Evolutionary conservation across 2,797 vertebrate genomes (phyloP).

Genomic region (Poeciliopsis gracilis): DNA sequence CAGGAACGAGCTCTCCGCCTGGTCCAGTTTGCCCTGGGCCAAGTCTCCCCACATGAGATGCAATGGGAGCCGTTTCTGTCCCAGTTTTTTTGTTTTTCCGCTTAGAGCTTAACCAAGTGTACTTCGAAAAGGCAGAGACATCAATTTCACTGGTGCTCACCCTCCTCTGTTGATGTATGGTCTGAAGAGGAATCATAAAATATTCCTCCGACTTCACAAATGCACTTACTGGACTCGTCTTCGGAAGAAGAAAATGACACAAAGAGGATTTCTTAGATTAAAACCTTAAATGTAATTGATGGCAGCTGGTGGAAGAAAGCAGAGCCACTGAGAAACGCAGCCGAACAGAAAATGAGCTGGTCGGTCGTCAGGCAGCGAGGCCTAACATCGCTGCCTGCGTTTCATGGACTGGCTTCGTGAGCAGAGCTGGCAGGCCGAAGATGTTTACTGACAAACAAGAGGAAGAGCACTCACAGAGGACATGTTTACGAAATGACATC

Average conservation of each 20-base stretch:
- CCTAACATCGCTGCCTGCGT: conserved; percentile 8
- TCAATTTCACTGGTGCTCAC: conserved; percentile 1
- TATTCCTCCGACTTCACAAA: neutral
- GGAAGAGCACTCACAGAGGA: conserved; percentile 19
- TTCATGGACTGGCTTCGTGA: conserved; percentile 43
- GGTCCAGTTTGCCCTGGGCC: conserved; percentile 30
- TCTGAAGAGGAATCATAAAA: neutral
- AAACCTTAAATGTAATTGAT: conserved; percentile 23
- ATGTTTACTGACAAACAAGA: conserved; percentile 45
- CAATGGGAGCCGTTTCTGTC: conserved; percentile 20
- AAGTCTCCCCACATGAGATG: conserved; percentile 18
- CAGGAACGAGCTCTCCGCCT: conserved; percentile 40
- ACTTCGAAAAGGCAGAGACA: conserved; percentile 24
- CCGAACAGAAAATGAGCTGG: conserved; percentile 31
- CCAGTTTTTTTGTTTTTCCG: conserved; percentile 33
- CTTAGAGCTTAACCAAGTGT: conserved; percentile 27
- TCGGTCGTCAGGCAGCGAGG: neutral
- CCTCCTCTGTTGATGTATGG: neutral
- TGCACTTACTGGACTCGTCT: neutral
- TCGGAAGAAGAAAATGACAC: conserved; percentile 2
- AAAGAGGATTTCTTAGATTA: conserved; percentile 3
- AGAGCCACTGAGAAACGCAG: conserved; percentile 29
- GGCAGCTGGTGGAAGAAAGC: conserved; percentile 3
- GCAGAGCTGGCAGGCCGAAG: conserved; percentile 26
- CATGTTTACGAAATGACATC: conserved; percentile 29